These are phyloP conservation scores for Drosophila lacertosa DNA, from an alignment of 1,140 invertebrate genomes.

Conservation along the genomic window DNA sequence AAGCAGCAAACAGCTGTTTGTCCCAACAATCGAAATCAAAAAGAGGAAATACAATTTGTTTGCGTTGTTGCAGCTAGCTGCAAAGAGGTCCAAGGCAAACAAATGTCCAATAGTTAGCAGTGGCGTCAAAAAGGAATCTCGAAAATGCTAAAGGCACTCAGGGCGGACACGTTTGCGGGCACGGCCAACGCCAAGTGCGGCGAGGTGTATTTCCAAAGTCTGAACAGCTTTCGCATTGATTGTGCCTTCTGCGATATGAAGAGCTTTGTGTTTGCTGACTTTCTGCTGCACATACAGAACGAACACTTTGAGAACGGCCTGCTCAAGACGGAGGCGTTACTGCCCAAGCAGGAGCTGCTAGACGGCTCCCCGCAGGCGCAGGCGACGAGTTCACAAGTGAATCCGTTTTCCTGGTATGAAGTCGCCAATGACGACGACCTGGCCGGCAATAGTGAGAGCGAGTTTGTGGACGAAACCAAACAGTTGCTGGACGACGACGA, in stretches of 20 bases:
- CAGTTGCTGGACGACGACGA: slow-evolving; percentile 10
- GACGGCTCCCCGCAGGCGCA: slow-evolving; percentile 1
- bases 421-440: slow-evolving; percentile 26
- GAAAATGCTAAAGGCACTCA: slow-evolving; percentile 64
- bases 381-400: slow-evolving; percentile 26
- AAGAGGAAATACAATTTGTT: slow-evolving; percentile 39
- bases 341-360: slow-evolving; percentile 43
- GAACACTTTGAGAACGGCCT: slow-evolving; percentile 66
- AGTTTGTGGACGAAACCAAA: slow-evolving; percentile 6
- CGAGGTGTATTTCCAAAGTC: slow-evolving; percentile 74
- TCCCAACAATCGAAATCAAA: slow-evolving; percentile 25
- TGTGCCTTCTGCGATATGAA: slow-evolving; percentile 74
- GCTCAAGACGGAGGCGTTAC: slow-evolving; percentile 56
- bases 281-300: slow-evolving; percentile 70
- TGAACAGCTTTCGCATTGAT: slow-evolving; percentile 67
- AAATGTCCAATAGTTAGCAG: slow-evolving; percentile 48
- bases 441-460: slow-evolving; percentile 38
- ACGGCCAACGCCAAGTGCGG: slow-evolving; percentile 74
- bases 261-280: slow-evolving; percentile 70
- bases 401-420: slow-evolving; percentile 62
- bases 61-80: slow-evolving; percentile 26
- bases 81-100: slow-evolving; percentile 14
- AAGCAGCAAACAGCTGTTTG: slow-evolving; percentile 46
- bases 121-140: slow-evolving; percentile 9
- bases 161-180: slow-evolving; percentile 63